Percentiles rank a stretch among this genome's conserved stretches.
phyloP scores from a whole-genome alignment of 2,113 vertebrate species.

The Daphoenositta chrysoptera region DNA sequence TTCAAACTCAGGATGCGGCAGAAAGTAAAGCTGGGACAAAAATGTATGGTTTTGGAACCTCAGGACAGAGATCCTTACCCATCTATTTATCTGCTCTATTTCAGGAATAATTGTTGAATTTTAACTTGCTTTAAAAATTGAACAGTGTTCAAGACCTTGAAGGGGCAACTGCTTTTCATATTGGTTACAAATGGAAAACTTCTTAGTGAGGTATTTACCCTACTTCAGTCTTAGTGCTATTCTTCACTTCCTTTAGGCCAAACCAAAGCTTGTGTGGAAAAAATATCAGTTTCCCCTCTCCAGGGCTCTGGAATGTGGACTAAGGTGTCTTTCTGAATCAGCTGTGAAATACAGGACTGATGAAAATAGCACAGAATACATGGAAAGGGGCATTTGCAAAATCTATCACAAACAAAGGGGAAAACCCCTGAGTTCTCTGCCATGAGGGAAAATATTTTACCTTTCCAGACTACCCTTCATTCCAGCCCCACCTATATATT shows the following conservation, averaged over 20 bases:
- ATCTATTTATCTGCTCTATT: not conserved
- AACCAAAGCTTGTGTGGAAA: not conserved
- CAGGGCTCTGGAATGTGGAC: not conserved
- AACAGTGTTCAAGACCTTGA: not conserved
- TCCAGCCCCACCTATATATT: not conserved
- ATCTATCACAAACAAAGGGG: not conserved
- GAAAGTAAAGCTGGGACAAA: not conserved
- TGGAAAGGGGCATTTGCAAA: not conserved
- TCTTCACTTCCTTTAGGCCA: not conserved
- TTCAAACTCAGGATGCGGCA: not conserved
- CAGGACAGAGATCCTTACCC: not conserved
- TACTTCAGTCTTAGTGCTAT: not conserved
- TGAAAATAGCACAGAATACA: not conserved
- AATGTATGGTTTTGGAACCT: not conserved
- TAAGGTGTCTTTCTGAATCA: not conserved
- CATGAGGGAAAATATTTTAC: not conserved
- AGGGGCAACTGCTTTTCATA: not conserved
- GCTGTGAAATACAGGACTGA: not conserved
- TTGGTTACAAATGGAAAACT: not conserved
- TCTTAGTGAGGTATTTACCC: not conserved
- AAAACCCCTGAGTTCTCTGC: not conserved
- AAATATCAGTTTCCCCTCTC: not conserved
- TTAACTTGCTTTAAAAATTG: not conserved
- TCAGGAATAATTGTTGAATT: not conserved
- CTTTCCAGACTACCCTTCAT: not conserved